A percentile compares a stretch with the other conserved stretches of the same genome.
These are phyloP conservation scores for Oligia fasciuncula DNA, from an alignment of 2,888 invertebrate genomes.

Conservation along the genomic window DNA sequence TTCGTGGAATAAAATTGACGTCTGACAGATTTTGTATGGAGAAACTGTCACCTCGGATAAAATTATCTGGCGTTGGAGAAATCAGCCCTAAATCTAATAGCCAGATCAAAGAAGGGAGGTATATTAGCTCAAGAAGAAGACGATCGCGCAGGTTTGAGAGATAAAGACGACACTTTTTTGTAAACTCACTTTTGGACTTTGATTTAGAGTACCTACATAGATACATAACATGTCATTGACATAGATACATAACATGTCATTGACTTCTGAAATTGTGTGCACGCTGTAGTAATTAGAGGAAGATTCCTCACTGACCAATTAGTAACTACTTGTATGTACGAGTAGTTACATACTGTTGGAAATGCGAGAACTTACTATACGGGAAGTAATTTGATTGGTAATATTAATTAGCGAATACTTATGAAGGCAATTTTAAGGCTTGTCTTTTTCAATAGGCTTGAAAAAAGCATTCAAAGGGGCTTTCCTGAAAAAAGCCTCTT, in stretches of 20 bases:
- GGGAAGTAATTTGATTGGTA: constrained; percentile 6
- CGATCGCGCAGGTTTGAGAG: neutral
- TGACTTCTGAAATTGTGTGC: constrained; percentile 8
- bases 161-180: neutral
- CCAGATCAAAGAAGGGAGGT: too few species aligned
- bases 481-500: neutral
- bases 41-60: too few species aligned
- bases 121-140: neutral
- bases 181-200: too few species aligned
- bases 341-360: neutral
- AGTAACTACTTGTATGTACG: neutral
- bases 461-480: neutral
- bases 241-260: too few species aligned
- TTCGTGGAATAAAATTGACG: neutral
- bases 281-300: neutral
- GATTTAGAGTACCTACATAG: too few species aligned
- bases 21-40: too few species aligned
- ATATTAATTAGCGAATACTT: constrained; percentile 3
- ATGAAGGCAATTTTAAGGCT: too few species aligned
- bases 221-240: neutral
- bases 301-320: constrained; percentile 17
- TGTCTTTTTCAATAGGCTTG: neutral
- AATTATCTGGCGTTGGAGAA: too few species aligned
- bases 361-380: neutral
- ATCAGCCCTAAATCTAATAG: too few species aligned